phyloP scores from a whole-genome alignment of 1,140 invertebrate genomes.

The Cydia splendana region DNA sequence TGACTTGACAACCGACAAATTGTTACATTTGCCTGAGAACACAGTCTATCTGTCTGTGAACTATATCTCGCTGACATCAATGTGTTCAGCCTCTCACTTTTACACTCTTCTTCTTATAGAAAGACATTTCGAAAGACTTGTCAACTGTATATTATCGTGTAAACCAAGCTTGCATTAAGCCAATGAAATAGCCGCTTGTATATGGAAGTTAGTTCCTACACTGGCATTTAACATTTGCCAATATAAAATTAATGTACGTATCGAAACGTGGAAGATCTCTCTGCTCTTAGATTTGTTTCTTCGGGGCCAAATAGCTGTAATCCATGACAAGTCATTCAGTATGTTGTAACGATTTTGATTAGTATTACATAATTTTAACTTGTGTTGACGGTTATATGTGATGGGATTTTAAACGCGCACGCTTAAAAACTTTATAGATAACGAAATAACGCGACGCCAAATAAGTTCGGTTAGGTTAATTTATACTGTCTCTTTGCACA shows the following conservation, averaged over 20 bases:
- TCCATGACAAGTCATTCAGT: conserved; percentile 72
- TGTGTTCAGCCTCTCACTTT: not conserved
- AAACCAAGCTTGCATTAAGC: not conserved
- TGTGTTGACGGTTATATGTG: not conserved
- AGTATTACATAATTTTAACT: conserved; percentile 19
- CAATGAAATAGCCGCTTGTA: conserved; percentile 30
- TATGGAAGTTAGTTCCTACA: conserved; percentile 49
- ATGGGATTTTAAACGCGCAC: not conserved
- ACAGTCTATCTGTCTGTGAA: not conserved
- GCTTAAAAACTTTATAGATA: conserved; percentile 4
- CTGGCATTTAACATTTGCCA: conserved; percentile 41
- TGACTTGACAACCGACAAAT: not conserved
- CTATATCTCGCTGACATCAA: not conserved
- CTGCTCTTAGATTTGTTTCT: conserved; percentile 65
- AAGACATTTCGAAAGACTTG: conserved; percentile 3
- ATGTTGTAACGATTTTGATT: conserved; percentile 40
- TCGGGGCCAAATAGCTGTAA: conserved; percentile 75
- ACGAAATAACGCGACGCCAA: conserved; percentile 35
- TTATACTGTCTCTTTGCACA: conserved; percentile 33
- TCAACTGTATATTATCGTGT: not conserved
- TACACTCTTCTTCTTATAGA: not conserved
- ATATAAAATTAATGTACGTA: conserved; percentile 29
- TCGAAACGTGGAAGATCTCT: conserved; percentile 56
- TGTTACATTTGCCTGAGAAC: not conserved
- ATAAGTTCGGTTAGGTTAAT: conserved; percentile 36